Evolutionary conservation across 2,888 invertebrate species (phyloP), one percentile per base, ranked within the genome.

Genomic region (Drosophila borborema): DNA sequence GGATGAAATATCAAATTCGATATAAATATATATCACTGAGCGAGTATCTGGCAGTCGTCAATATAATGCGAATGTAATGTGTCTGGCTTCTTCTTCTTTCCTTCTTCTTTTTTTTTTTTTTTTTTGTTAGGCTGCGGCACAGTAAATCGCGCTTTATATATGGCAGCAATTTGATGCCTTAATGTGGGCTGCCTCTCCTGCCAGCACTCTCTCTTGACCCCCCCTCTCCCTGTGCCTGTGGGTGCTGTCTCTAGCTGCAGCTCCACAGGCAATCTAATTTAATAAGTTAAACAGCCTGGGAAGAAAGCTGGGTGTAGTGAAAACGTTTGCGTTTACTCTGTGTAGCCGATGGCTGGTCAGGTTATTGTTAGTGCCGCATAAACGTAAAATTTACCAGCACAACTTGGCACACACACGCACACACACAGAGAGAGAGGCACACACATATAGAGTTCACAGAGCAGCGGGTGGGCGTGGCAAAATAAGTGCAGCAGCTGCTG

Each of bases 361-460:
- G 80, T 81, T 77, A 78, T 78, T 78, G 78, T 81, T 78, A 81
- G 81, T 81, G 81, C 60, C 67, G 76, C 81, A 78, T 78, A 78
- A 78, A 78, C 66, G 72, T 78, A 63, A 81, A 81, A 77, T 77
- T 72, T 68, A 75, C 80, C 53, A 56, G 61, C 36, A 18, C 43
- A 45, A 43, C 18, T 31, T 14, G 10, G 9, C 36, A 59, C 46
- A 31, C 31, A 14, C 45, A 34, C 34, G 31, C 59, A 1, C 28
- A 43, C 43, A 9, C 0, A 28, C 0, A 28, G 28, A 28, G 28
- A 28, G 28, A 28, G 28, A 28, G 28, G 28, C 34, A 41, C 38
- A 38, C 43, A 38, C 43, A 51, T 36, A 64, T 76, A 60, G 59
- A 77, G 41, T 49, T 49, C 31, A 34, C 31, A 31, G 9, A 65